Percentiles rank a stretch among this genome's conserved stretches.
Conservation (phyloP, 2,113 vertebrate genomes). For the Sprattus sprattus region DNA sequence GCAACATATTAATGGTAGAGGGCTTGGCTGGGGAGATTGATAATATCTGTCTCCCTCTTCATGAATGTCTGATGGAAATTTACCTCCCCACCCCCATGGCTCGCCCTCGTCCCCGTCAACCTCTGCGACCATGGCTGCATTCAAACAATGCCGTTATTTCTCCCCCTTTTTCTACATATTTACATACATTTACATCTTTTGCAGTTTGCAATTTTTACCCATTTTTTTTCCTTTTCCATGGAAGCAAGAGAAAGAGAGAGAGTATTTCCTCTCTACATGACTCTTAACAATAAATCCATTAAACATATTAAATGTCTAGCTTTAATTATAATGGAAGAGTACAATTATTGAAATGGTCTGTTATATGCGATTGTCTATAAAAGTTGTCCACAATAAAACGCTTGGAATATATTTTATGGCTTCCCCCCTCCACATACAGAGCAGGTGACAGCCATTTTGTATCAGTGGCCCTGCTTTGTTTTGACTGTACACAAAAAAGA, state of each 20-base stretch:
- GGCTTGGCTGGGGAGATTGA: slow-evolving; percentile 64
- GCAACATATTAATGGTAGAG: slow-evolving; percentile 64
- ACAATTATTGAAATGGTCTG: slow-evolving; percentile 17
- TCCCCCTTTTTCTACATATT: slow-evolving; percentile 9
- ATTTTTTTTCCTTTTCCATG: not conserved
- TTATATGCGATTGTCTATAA: slow-evolving; percentile 20
- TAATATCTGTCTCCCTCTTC: slow-evolving; percentile 71
- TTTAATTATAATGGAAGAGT: slow-evolving; percentile 15
- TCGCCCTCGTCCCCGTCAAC: slow-evolving; percentile 21
- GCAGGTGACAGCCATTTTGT: slow-evolving; percentile 39
- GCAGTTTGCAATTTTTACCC: not conserved
- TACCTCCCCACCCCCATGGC: slow-evolving; percentile 36
- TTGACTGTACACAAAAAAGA: slow-evolving; percentile 44
- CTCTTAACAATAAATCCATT: slow-evolving; percentile 12
- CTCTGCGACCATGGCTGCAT: slow-evolving; percentile 20
- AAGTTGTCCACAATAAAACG: slow-evolving; percentile 17
- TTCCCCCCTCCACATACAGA: not conserved
- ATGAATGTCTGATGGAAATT: slow-evolving; percentile 72
- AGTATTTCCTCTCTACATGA: not conserved
- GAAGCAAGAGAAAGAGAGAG: not conserved
- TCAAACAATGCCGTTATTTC: slow-evolving; percentile 25
- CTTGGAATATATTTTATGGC: not conserved
- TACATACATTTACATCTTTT: slow-evolving; percentile 4
- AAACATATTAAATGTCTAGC: not conserved
- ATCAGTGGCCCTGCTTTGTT: slow-evolving; percentile 46